These are phyloP conservation scores for Ranitomeya imitator DNA, from an alignment of 2,113 vertebrate genomes.

Conservation along the genomic window DNA sequence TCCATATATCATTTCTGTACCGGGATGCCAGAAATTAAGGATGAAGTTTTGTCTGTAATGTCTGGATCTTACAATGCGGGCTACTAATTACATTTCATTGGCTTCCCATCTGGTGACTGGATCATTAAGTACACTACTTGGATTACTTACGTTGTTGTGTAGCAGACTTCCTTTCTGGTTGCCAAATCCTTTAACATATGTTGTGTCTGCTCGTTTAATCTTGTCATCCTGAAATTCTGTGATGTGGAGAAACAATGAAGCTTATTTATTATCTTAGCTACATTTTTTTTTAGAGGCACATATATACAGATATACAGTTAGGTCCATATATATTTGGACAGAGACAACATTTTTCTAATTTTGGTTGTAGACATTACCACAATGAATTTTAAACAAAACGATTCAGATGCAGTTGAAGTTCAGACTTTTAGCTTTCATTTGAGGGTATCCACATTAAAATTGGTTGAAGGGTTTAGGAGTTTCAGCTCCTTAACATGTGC, in stretches of 20 bases:
- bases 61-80: neutral
- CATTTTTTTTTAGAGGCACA: neutral
- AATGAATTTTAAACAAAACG: no score
- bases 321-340: no score
- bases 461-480: no score
- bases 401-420: no score
- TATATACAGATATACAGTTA: neutral
- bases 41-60: neutral
- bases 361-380: no score
- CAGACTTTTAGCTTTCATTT: no score
- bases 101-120: conserved; percentile 15
- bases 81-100: neutral
- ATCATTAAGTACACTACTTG: neutral
- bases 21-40: neutral
- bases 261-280: neutral
- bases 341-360: no score
- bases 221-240: neutral
- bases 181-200: conserved; percentile 3
- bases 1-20: neutral
- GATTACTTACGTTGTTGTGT: neutral
- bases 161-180: neutral
- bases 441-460: no score
- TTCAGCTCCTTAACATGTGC: no score
- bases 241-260: neutral
- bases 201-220: neutral